phyloP scores from a whole-genome alignment of 2,888 invertebrate species.

The Nephrotoma guestfalica region DNA sequence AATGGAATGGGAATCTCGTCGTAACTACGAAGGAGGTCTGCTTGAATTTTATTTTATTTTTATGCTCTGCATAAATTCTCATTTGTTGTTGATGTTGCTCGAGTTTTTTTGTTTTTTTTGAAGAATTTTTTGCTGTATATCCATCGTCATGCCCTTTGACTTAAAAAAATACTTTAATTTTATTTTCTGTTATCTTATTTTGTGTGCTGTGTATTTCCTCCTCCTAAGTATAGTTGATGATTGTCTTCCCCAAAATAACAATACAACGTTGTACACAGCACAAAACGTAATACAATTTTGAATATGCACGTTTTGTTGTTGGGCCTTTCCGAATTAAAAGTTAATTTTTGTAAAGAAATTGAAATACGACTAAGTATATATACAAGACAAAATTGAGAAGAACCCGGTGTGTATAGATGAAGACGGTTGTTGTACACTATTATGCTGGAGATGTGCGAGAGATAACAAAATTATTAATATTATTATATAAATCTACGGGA shows the following conservation, averaged over 20 bases:
- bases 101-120: neutral
- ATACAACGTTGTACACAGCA: neutral
- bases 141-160: neutral
- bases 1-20: neutral
- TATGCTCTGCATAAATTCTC: neutral
- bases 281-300: neutral
- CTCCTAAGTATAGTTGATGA: neutral
- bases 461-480: neutral
- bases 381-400: neutral
- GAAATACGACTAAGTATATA: no score
- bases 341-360: neutral
- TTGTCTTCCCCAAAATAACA: neutral
- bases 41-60: neutral
- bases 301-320: neutral
- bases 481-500: neutral
- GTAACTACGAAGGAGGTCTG: neutral
- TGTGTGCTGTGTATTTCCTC: neutral
- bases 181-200: neutral
- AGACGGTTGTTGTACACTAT: neutral
- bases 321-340: neutral
- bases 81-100: neutral
- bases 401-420: neutral
- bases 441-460: neutral
- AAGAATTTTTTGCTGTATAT: neutral
- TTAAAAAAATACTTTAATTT: neutral